Conservation (phyloP, 2,113 vertebrate species). For the Marmota monax region DNA sequence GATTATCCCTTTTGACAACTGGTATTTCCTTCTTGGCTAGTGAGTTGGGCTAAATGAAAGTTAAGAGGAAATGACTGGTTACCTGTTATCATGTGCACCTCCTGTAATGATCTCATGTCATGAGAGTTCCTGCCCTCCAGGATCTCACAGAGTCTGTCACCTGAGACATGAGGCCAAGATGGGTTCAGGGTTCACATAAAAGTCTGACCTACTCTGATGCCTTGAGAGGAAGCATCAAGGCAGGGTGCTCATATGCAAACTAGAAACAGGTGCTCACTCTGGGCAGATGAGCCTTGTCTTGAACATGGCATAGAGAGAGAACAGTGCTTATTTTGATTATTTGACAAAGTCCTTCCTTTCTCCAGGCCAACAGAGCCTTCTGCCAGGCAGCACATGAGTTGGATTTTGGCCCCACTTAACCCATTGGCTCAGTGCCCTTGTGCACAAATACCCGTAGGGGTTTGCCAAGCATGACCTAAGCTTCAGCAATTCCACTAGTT, state of each 20-base stretch:
- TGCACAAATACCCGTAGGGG: background rate
- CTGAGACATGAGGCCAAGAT: background rate
- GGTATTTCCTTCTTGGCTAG: background rate
- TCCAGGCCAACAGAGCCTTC: background rate
- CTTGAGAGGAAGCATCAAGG: background rate
- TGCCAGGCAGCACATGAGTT: background rate
- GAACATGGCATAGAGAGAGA: background rate
- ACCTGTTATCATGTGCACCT: background rate
- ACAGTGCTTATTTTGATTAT: rapidly evolving
- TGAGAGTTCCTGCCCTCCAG: background rate
- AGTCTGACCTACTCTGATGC: background rate
- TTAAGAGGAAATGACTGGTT: background rate
- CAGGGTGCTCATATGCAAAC: background rate
- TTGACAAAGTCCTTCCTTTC: background rate
- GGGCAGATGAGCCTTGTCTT: background rate
- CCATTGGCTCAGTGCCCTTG: background rate
- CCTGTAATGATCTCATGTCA: background rate
- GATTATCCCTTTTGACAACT: background rate
- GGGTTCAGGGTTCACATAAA: background rate
- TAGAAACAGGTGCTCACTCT: background rate
- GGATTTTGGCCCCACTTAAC: background rate
- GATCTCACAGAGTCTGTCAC: background rate
- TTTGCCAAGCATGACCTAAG: slow-evolving; percentile 34
- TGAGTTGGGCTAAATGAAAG: background rate
- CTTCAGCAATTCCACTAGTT: background rate